Conservation (phyloP, 2,888 invertebrate genomes). For the Desoria tigrina region DNA sequence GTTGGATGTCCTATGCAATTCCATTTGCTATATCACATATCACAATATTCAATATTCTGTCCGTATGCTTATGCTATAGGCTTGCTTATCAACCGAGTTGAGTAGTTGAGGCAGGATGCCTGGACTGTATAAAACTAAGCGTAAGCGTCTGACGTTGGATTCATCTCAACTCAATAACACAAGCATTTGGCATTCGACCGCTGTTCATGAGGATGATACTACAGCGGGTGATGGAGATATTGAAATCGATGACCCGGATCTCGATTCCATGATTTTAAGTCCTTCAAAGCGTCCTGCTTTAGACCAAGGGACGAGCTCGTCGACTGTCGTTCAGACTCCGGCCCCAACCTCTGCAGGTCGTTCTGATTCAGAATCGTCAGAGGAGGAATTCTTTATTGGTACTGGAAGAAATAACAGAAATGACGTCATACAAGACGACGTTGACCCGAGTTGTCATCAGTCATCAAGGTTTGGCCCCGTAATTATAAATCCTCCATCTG, state of each 20-base stretch:
- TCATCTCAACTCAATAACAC: constrained; percentile 20
- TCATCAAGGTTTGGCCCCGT: constrained; percentile 18
- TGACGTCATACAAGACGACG: neutral
- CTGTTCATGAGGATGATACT: constrained; percentile 24
- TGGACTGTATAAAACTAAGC: constrained; percentile 3
- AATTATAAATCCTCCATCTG: constrained; percentile 37
- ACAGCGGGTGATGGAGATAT: neutral
- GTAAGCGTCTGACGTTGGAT: constrained; percentile 25
- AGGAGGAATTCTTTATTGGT: neutral
- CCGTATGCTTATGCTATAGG: too few relatives aligned
- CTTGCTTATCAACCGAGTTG: too few relatives aligned
- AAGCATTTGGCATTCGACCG: constrained; percentile 38
- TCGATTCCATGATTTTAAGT: neutral
- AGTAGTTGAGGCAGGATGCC: constrained; percentile 3
- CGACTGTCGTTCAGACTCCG: neutral
- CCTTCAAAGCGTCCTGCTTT: constrained; percentile 3
- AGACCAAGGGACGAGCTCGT: neutral
- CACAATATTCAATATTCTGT: too few relatives aligned
- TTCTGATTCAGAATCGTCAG: neutral
- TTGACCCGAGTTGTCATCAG: neutral
- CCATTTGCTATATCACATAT: too few relatives aligned
- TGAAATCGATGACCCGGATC: neutral
- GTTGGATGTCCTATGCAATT: too few relatives aligned
- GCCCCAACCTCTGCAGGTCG: neutral
- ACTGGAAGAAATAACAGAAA: neutral